Percentiles rank a stretch among this genome's conserved stretches.
phyloP scores from a whole-genome alignment of 2,888 invertebrate genomes.

The Molanna angustata region DNA sequence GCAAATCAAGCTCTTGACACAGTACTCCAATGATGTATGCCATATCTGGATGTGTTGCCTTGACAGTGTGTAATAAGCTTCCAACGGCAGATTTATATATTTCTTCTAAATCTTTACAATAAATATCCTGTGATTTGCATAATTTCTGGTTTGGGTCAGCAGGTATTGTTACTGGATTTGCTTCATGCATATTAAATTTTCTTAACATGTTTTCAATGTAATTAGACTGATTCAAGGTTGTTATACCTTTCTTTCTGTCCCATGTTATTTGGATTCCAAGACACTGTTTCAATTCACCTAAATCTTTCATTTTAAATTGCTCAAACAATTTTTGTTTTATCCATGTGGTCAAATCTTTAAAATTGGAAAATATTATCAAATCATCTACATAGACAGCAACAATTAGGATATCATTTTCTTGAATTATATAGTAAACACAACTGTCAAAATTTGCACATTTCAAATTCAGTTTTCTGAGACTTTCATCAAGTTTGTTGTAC shows the following conservation, averaged over 20 bases:
- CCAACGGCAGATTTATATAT: too few relatives aligned
- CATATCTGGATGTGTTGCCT: too few relatives aligned
- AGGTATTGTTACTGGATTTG: too few relatives aligned
- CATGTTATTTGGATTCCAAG: neutral
- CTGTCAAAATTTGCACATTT: slow-evolving; percentile 1
- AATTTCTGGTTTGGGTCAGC: too few relatives aligned
- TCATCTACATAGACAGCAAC: slow-evolving; percentile 3
- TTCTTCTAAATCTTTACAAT: too few relatives aligned
- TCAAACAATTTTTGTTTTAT: slow-evolving; percentile 1
- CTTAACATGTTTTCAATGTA: slow-evolving; percentile 4
- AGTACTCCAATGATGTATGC: too few relatives aligned
- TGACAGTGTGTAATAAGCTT: too few relatives aligned
- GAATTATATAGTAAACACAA: slow-evolving; percentile 1
- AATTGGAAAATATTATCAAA: slow-evolving; percentile 3
- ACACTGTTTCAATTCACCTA: slow-evolving; percentile 1
- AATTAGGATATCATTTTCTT: neutral
- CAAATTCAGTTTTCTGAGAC: neutral
- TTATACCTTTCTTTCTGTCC: slow-evolving; percentile 1
- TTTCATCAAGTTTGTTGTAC: neutral
- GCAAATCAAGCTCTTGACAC: too few relatives aligned
- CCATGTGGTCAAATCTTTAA: neutral
- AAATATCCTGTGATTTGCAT: too few relatives aligned
- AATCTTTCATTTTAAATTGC: slow-evolving; percentile 2
- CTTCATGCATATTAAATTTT: too few relatives aligned
- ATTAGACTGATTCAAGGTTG: neutral